Evolutionary conservation across 2,797 vertebrate species (phyloP), one percentile per base, ranked within the genome.

Genomic region (Chlorospingus semifuscus): DNA sequence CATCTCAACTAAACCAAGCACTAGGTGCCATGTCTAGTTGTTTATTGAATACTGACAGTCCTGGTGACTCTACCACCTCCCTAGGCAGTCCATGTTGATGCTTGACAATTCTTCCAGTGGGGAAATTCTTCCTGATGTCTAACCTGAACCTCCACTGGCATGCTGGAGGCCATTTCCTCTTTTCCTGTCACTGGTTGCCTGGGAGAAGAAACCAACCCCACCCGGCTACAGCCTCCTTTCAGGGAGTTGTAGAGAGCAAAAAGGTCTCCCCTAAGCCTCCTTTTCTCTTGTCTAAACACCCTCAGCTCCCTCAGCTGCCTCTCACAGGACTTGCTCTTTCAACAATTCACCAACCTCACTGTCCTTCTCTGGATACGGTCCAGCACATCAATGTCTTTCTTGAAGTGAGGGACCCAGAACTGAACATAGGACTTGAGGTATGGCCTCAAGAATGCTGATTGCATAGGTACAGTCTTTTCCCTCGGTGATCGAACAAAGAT

Each of bases 401-500:
- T 64, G 37, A 39, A 39, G 8, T 11, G 29, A 70, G 17, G 8
- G 8, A 4, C 7, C 11, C 42, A 56, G 37, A 57, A 50, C 29
- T 57, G 64, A 29, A 27, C 16, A 41, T 9, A 39, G 17, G 11
- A 69, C 8, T 30, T 77, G 41, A 63, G 41, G 26, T 12, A 13
- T 0, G 0, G 15, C 9, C n/a, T 70, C 24, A 60, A 9, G 9
- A 30, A 23, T 22, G 37, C 16, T 57, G 12, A 14, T 7, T 39
- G 32, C 20, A 57, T 24, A 52, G 21, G 24, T 29, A 7, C 7
- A 77, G 34, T 46, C 1, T 14, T 30, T 83, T 52, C 17, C n/a
- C 17, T 64, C 14, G 39, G 8, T 27, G 44, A 6, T 0, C 27
- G 30, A 70, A 64, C 21, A 34, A 63, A 83, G 3, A 32, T 19